Conservation (phyloP, 2,888 invertebrate genomes). For the Eudasyphora cyanicolor region DNA sequence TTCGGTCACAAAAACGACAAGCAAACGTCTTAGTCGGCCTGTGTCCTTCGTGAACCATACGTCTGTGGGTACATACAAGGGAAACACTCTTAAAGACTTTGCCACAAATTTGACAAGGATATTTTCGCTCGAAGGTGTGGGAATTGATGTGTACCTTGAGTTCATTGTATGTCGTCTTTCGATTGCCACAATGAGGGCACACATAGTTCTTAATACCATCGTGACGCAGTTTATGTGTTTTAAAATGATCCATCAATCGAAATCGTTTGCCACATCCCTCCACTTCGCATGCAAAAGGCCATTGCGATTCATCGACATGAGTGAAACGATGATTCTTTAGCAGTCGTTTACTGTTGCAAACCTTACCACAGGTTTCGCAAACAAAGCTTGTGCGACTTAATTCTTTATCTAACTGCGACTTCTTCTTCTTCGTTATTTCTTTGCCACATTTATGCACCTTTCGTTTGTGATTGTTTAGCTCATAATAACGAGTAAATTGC, state of each 20-base stretch:
- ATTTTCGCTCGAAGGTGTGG: slow-evolving; percentile 75
- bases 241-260: background rate
- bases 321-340: slow-evolving; percentile 72
- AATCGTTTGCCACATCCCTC: slow-evolving; percentile 65
- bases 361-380: slow-evolving; percentile 72
- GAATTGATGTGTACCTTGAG: slow-evolving; percentile 75
- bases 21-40: too few species aligned
- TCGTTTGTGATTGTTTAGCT: slow-evolving; percentile 71
- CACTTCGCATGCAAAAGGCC: slow-evolving; percentile 72
- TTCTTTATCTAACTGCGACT: too few species aligned
- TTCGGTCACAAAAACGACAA: too few species aligned
- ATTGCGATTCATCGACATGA: slow-evolving; percentile 71
- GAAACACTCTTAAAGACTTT: too few species aligned
- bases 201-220: slow-evolving; percentile 76
- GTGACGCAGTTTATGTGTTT: slow-evolving; percentile 70
- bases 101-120: too few species aligned
- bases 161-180: background rate
- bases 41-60: too few species aligned
- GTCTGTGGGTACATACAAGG: too few species aligned
- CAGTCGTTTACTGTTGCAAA: background rate
- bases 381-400: slow-evolving; percentile 60
- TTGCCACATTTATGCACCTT: slow-evolving; percentile 69
- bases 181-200: slow-evolving; percentile 70
- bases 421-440: background rate
- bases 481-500: slow-evolving; percentile 72